Evolutionary conservation across 2,113 vertebrate species (phyloP), one percentile per base, ranked within the genome.

Genomic region (Phrynosoma blainvillii): DNA sequence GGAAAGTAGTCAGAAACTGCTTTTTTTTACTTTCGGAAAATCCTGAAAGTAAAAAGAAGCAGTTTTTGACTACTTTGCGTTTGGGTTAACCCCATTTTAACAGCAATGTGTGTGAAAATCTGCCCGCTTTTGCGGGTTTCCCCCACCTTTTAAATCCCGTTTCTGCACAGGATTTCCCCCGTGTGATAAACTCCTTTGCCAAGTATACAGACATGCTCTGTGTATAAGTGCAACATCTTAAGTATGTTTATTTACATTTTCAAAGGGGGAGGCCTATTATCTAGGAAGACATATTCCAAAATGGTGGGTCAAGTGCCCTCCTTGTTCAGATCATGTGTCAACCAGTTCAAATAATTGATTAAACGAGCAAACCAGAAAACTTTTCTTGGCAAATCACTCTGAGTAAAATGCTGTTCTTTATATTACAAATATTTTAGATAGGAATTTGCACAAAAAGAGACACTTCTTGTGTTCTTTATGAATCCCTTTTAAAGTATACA

Each of bases 401-500:
- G 54, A 52, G 18, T 16, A 2, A 84, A 87, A 65, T 76, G 84
- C 27, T 0, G 40, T 66, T 68, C 36, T 65, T 86, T 20, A 14
- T 13, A n/a, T 74, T 81, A 73, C 42, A 18, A 74, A 30, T 5
- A 8, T 68, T 0, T 82, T 71, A 77, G 23, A 36, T 36, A 66
- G 3, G 62, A 25, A 10, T n/a, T 74, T 81, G n/a, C 65, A 23
- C 93, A 87, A 68, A 0, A 74, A 75, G 81, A 86, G 52, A 32
- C 73, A 85, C 84, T 91, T 88, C 86, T 70, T 14, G 12, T 6
- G 14, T 65, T 66, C 85, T 5, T 40, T 59, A 82, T 18, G 52
- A 80, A 82, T 89, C n/a, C 87, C 79, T 68, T 89, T 88, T 82
- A 75, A 62, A 42, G 6, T 77, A 89, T 25, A 70, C 36, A 85